Conservation (phyloP, 2,797 vertebrate genomes). For the Diceros bicornis region DNA sequence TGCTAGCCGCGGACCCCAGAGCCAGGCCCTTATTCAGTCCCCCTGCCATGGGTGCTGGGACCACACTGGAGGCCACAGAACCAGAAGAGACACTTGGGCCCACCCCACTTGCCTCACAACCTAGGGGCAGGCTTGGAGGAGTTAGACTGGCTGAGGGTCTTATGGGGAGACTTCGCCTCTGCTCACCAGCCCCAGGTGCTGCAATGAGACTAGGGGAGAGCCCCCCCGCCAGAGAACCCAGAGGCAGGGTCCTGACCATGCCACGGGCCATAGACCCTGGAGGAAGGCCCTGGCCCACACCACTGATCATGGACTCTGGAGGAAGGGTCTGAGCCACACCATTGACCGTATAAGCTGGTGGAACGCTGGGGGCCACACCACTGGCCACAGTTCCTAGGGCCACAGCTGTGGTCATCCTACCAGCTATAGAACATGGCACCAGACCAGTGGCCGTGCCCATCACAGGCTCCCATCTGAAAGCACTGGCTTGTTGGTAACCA, state of each 20-base stretch:
- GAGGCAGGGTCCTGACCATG: neutral
- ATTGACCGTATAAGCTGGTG: neutral
- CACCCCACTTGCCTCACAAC: neutral
- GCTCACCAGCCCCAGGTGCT: too few relatives aligned
- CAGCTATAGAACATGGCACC: neutral
- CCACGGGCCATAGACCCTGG: neutral
- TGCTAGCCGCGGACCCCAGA: neutral
- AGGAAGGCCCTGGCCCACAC: neutral
- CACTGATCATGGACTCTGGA: neutral
- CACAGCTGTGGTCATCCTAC: accelerated
- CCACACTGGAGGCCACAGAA: neutral
- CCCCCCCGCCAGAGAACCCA: neutral
- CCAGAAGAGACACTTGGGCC: neutral
- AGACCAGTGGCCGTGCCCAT: neutral
- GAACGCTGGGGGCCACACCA: neutral
- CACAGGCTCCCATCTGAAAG: neutral
- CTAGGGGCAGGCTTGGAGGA: neutral
- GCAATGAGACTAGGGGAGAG: neutral
- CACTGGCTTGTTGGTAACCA: neutral
- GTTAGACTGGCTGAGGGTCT: neutral
- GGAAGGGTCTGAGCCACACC: neutral
- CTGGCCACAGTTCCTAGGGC: neutral
- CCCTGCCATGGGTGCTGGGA: neutral
- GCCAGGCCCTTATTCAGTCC: neutral
- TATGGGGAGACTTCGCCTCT: accelerated